Base-by-base conservation (phyloP, 2,113 vertebrate species). In the Chionomys nivalis region DNA sequence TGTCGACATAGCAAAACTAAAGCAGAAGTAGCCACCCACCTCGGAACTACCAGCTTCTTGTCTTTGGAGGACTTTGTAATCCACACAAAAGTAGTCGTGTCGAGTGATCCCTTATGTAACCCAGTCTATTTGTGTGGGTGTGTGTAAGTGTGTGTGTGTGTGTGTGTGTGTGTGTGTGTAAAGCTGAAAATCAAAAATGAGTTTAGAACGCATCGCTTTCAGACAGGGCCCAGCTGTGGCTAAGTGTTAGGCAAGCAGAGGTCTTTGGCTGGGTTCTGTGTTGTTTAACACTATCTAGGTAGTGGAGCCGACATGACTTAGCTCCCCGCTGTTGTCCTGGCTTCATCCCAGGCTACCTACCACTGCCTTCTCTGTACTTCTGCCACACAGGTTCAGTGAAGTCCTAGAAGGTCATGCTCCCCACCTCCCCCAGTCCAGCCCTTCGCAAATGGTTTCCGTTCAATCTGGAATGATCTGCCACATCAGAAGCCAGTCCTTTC, bases 101-200 rank as follows among this genome's bases (percentile, higher is more conserved):
- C 78, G 75, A 93, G 47, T 58, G n/a, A n/a, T 88, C 68, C 76
- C 76, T 92, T 81, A 79, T 88, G 33, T 68, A 96, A 55, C 58
- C 42, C 13, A 90, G 44, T 44, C 33, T 72, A 8, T 88, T 44
- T 49, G 42, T 66, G 83, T 87, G 83, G 42, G 83, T 14, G 31
- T 66, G 83, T 66, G 24, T 31, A 47, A 26, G 75, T 85, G 44
- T 90, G 21, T 36, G 13, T 31, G 42, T 91, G 47, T 63, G n/a
- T 42, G 78, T 90, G 42, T 92, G 21, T 66, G 39, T 65, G 82
- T 92, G 21, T 44, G 13, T 91, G 19, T 42, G 12, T 33, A 36
- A 96, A 89, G 83, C 63, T 75, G 79, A 89, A 89, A 87, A 61
- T 79, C 0, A 75, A 89, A 96, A 96, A 91, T 24, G 33, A 58